Evolutionary conservation across 2,113 vertebrate genomes (phyloP).

Genomic region (Dromiciops gliroides): DNA sequence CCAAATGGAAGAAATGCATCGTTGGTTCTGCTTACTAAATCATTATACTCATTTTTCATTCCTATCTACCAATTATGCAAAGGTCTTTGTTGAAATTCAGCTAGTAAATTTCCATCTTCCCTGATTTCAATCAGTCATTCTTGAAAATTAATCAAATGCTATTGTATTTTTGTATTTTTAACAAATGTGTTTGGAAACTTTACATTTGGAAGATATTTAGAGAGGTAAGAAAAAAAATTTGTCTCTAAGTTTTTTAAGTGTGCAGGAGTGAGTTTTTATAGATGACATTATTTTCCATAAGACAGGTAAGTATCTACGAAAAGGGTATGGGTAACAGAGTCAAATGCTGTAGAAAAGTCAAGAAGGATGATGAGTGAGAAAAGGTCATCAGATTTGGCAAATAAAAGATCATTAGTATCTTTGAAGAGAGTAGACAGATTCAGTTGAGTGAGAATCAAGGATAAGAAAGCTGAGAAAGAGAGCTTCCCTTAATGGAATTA

Average conservation of each 20-base stretch:
- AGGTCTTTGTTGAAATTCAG: background rate
- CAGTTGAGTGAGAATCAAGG: background rate
- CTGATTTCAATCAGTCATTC: background rate
- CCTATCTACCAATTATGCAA: background rate
- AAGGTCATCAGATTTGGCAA: background rate
- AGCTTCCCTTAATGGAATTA: background rate
- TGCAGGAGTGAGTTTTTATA: background rate
- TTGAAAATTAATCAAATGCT: background rate
- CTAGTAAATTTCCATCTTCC: background rate
- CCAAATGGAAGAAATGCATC: background rate
- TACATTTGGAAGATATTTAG: background rate
- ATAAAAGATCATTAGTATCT: background rate
- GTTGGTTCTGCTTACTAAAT: background rate
- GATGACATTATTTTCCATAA: background rate
- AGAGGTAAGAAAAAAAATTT: no score
- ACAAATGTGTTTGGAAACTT: background rate
- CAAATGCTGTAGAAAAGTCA: background rate
- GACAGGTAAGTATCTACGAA: background rate
- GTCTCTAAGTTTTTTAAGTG: background rate
- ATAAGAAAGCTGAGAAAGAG: background rate
- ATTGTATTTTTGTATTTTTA: background rate
- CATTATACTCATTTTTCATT: background rate
- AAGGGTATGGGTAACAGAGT: background rate
- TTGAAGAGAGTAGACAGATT: background rate
- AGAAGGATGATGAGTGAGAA: background rate